These are phyloP conservation scores for Altica lythri DNA, from an alignment of 2,888 invertebrate species.

Conservation along the genomic window DNA sequence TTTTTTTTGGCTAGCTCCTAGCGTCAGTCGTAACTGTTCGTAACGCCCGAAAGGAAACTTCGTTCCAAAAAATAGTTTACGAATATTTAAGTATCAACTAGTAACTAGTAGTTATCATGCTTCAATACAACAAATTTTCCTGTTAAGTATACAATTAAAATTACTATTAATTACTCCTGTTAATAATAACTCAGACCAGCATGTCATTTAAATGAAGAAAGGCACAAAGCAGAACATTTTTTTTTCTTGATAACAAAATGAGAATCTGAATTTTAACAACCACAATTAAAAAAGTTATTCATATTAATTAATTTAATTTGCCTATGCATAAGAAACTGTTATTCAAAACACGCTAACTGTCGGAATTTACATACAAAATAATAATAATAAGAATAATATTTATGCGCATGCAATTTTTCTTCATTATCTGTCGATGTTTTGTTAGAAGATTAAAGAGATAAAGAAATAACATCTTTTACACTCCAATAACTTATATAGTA, in stretches of 20 bases:
- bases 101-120: too few relatives aligned
- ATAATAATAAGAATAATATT: slow-evolving; percentile 4
- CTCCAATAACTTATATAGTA: not conserved
- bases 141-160: not conserved
- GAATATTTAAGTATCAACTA: too few relatives aligned
- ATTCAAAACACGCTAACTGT: slow-evolving; percentile 3
- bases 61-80: too few relatives aligned
- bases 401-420: slow-evolving; percentile 1
- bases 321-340: not conserved
- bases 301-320: slow-evolving; percentile 9
- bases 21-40: too few relatives aligned
- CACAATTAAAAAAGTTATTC: slow-evolving; percentile 4
- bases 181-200: not conserved
- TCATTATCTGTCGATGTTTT: slow-evolving; percentile 3
- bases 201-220: slow-evolving; percentile 3
- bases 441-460: not conserved
- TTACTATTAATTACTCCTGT: not conserved
- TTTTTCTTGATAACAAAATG: not conserved
- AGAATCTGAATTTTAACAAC: slow-evolving; percentile 2
- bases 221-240: not conserved
- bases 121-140: too few relatives aligned
- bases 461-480: not conserved
- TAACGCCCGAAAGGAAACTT: too few relatives aligned
- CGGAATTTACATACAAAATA: slow-evolving; percentile 4
- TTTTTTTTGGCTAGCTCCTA: too few relatives aligned